These are phyloP conservation scores for Theocolax elegans DNA, from an alignment of 1,140 invertebrate species.

Conservation along the genomic window DNA sequence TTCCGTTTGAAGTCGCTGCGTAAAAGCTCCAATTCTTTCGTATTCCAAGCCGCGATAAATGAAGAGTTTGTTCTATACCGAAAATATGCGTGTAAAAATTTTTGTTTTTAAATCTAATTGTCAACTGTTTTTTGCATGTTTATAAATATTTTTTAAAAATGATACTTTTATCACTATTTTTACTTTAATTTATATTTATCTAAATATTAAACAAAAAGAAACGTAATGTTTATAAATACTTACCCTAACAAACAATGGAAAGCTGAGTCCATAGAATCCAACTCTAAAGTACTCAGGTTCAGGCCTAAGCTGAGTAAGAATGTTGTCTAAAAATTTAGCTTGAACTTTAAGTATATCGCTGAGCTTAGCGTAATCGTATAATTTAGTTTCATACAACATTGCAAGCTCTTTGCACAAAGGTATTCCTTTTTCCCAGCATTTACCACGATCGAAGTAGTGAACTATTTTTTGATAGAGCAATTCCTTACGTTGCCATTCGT, in stretches of 20 bases:
- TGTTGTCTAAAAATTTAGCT: conserved; percentile 92
- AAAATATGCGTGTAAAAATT: conserved; percentile 18
- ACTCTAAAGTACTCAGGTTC: conserved; percentile 97
- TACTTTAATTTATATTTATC: neutral
- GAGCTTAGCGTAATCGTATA: conserved; percentile 92
- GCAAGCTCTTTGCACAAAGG: conserved; percentile 93
- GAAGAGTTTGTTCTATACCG: conserved; percentile 91
- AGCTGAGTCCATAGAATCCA: conserved; percentile 93
- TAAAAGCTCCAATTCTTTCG: conserved; percentile 94
- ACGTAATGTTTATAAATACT: conserved; percentile 55
- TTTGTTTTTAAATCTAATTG: neutral
- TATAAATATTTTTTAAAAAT: conserved; percentile 22
- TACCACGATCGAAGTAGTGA: conserved; percentile 94
- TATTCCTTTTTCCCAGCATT: conserved; percentile 96
- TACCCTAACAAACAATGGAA: conserved; percentile 94
- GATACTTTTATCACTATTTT: neutral
- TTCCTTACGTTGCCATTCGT: conserved; percentile 94
- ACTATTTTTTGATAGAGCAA: conserved; percentile 91
- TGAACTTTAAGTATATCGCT: conserved; percentile 86
- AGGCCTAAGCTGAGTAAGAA: conserved; percentile 85
- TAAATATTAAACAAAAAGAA: neutral
- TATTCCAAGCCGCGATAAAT: conserved; percentile 96
- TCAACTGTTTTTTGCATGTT: neutral
- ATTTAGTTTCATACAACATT: conserved; percentile 85
- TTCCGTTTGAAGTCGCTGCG: conserved; percentile 90